Percentiles rank a stretch among this genome's conserved stretches.
phyloP scores from a whole-genome alignment of 2,797 vertebrate genomes.

The Micrastur ruficollis region DNA sequence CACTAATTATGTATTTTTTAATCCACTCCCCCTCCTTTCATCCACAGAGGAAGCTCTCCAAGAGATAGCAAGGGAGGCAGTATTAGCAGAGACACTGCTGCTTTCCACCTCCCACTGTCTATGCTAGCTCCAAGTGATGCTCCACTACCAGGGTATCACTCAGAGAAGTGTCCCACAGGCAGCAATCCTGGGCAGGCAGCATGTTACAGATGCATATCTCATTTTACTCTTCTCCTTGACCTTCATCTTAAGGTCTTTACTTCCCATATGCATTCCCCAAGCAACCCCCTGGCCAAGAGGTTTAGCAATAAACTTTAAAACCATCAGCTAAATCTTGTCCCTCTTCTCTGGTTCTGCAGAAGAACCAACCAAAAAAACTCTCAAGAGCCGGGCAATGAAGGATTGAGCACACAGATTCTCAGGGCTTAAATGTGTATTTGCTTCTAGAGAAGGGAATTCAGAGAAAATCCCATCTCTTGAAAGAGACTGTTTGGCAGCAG shows the following conservation, averaged over 20 bases:
- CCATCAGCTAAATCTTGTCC: not conserved
- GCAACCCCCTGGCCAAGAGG: not conserved
- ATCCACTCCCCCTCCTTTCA: not conserved
- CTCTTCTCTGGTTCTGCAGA: not conserved
- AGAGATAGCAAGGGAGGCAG: not conserved
- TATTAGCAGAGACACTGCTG: not conserved
- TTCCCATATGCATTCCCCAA: not conserved
- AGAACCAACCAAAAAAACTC: not conserved
- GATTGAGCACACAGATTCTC: not conserved
- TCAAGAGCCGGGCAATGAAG: not conserved
- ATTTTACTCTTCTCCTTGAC: not conserved
- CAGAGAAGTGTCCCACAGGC: not conserved
- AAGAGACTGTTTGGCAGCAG: not conserved
- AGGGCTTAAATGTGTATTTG: rapidly evolving
- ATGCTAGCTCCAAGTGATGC: not conserved
- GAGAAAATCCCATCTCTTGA: not conserved
- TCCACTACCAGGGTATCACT: not conserved
- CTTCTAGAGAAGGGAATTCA: not conserved
- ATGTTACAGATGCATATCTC: rapidly evolving
- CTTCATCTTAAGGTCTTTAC: not conserved
- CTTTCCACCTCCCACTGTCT: not conserved
- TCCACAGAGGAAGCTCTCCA: rapidly evolving
- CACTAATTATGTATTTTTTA: not conserved
- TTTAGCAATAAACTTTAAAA: not conserved
- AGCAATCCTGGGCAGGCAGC: not conserved